Conservation (phyloP, 2,888 invertebrate species). For the Calephelis perditalis region DNA sequence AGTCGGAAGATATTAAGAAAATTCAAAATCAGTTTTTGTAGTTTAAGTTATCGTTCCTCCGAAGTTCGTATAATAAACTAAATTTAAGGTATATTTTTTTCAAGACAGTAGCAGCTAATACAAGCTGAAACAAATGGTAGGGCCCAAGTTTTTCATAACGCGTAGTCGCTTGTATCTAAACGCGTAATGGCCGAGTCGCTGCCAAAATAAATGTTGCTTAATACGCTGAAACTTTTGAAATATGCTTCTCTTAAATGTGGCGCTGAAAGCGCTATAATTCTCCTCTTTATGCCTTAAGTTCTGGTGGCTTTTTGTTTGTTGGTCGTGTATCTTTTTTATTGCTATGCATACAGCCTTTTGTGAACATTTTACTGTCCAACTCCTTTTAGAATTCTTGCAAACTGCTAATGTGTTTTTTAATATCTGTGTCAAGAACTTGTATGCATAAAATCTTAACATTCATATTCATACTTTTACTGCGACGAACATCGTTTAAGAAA, state of each 20-base stretch:
- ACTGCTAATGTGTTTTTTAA: slow-evolving; percentile 21
- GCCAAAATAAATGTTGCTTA: slow-evolving; percentile 78
- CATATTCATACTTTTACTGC: background rate
- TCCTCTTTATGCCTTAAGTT: slow-evolving; percentile 68
- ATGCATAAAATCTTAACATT: slow-evolving; percentile 12
- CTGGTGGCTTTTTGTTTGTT: slow-evolving; percentile 48
- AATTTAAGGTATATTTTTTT: too few species aligned
- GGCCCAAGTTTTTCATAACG: slow-evolving; percentile 55
- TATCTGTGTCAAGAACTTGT: slow-evolving; percentile 22
- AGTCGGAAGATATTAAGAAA: too few species aligned
- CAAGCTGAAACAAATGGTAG: slow-evolving; percentile 36
- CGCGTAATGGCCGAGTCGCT: slow-evolving; percentile 68
- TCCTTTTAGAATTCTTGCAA: slow-evolving; percentile 23
- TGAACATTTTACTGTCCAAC: slow-evolving; percentile 25
- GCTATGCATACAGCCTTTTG: slow-evolving; percentile 34
- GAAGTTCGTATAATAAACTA: too few species aligned
- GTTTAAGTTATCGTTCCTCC: too few species aligned
- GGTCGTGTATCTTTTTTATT: slow-evolving; percentile 60
- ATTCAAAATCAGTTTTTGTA: too few species aligned
- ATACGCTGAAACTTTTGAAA: slow-evolving; percentile 77
- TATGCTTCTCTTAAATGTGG: slow-evolving; percentile 74
- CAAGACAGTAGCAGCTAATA: slow-evolving; percentile 18
- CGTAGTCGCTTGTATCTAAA: slow-evolving; percentile 42
- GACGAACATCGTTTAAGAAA: too few species aligned
- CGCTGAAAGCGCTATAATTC: slow-evolving; percentile 74